Evolutionary conservation across 1,140 invertebrate species (phyloP).

Genomic region (Ostrea denselamellosa): DNA sequence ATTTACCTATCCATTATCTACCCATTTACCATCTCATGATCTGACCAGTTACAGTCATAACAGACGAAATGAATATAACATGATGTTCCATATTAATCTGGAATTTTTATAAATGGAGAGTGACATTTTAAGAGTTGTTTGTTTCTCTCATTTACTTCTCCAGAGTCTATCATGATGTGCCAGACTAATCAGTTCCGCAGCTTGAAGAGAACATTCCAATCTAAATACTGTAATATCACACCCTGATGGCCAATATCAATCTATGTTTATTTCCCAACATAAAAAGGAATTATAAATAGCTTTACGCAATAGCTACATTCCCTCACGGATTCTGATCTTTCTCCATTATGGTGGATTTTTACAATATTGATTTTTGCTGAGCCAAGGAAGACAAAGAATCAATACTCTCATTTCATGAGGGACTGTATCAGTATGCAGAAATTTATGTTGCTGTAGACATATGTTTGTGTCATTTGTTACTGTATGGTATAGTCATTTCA

Average conservation of each 20-base stretch:
- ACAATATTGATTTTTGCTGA: conserved; percentile 8
- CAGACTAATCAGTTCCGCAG: background rate
- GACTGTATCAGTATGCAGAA: conserved; percentile 4
- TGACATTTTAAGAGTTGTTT: background rate
- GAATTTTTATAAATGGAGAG: background rate
- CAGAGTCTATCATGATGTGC: background rate
- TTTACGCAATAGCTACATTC: conserved; percentile 1
- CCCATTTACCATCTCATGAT: no score
- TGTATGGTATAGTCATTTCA: background rate
- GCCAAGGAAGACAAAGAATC: background rate
- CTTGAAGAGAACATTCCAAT: background rate
- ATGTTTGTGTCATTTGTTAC: background rate
- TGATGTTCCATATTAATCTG: no score
- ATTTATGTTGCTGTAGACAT: background rate
- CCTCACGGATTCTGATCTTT: background rate
- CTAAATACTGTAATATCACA: background rate
- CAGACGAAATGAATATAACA: no score
- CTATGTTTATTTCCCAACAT: background rate
- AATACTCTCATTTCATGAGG: conserved; percentile 1
- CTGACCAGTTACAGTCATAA: no score
- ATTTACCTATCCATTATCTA: no score
- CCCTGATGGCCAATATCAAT: conserved; percentile 9
- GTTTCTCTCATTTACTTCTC: background rate
- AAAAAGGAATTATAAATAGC: background rate
- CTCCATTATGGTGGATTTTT: background rate